Percentiles rank a stretch among this genome's conserved stretches.
These are phyloP conservation scores for Saiga tatarica DNA, from an alignment of 2,113 vertebrate genomes.

Conservation along the genomic window DNA sequence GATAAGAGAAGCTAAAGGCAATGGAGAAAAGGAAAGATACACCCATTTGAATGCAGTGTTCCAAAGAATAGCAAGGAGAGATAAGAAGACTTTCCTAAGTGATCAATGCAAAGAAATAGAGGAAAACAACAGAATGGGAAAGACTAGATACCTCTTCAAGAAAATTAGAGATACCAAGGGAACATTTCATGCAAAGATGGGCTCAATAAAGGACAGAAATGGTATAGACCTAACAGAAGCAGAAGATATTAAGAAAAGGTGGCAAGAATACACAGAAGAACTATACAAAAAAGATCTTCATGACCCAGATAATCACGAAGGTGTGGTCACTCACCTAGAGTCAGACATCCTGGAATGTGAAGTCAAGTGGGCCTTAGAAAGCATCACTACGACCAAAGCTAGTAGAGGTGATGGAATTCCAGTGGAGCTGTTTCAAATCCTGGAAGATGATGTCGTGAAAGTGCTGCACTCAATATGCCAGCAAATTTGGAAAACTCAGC, in stretches of 20 bases:
- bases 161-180: neutral
- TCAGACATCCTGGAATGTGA: neutral
- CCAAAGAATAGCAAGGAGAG: neutral
- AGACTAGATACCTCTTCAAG: neutral
- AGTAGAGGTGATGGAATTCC: neutral
- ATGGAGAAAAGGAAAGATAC: neutral
- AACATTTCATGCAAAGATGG: neutral
- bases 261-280: neutral
- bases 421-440: neutral
- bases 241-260: neutral
- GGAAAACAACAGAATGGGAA: neutral
- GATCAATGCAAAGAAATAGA: neutral
- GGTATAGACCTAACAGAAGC: neutral
- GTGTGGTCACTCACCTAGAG: neutral
- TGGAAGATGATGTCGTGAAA: neutral
- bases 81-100: neutral
- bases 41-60: neutral
- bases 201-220: neutral
- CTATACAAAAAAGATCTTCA: neutral
- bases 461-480: neutral
- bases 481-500: neutral
- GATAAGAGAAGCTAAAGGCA: neutral
- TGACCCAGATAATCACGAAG: neutral
- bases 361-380: neutral
- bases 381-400: neutral